These are phyloP conservation scores for Himantopus leucocephalus DNA, from an alignment of 2,113 vertebrate species.

Conservation along the genomic window DNA sequence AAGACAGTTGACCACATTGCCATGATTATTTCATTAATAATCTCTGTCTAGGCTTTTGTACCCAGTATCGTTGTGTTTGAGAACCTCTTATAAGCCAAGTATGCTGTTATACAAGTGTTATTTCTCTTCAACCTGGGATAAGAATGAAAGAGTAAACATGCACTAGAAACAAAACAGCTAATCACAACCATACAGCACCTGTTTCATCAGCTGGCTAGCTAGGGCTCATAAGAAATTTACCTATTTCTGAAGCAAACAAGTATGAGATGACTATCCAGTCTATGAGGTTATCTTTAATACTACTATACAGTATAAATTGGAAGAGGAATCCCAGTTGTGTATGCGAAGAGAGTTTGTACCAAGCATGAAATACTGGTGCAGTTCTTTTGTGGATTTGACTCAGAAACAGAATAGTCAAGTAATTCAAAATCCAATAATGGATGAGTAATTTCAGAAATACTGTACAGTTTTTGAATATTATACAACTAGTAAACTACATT, in stretches of 20 bases:
- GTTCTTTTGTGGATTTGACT: conserved; percentile 58
- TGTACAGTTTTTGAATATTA: conserved; percentile 61
- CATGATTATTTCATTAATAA: conserved; percentile 57
- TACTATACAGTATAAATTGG: conserved; percentile 58
- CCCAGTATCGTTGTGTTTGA: conserved; percentile 24
- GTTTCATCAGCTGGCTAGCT: conserved; percentile 53
- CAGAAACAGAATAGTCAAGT: conserved; percentile 75
- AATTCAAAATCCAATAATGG: conserved; percentile 73
- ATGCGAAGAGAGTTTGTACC: conserved; percentile 63
- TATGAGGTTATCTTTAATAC: conserved; percentile 48
- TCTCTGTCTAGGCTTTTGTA: conserved; percentile 48
- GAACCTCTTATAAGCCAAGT: conserved; percentile 59
- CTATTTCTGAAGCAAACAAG: conserved; percentile 67
- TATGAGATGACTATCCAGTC: conserved; percentile 75
- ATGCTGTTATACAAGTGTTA: conserved; percentile 56
- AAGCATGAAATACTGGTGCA: conserved; percentile 50
- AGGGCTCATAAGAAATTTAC: conserved; percentile 62
- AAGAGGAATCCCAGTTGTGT: conserved; percentile 70
- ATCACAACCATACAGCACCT: conserved; percentile 58
- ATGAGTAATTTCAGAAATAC: conserved; percentile 60
- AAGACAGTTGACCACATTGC: conserved; percentile 66
- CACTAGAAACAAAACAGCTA: conserved; percentile 62
- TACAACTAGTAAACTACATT: conserved; percentile 55
- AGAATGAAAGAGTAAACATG: conserved; percentile 71
- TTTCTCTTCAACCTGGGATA: conserved; percentile 64